These are phyloP conservation scores for Rhineura floridana DNA, from an alignment of 2,113 vertebrate genomes.

Conservation along the genomic window DNA sequence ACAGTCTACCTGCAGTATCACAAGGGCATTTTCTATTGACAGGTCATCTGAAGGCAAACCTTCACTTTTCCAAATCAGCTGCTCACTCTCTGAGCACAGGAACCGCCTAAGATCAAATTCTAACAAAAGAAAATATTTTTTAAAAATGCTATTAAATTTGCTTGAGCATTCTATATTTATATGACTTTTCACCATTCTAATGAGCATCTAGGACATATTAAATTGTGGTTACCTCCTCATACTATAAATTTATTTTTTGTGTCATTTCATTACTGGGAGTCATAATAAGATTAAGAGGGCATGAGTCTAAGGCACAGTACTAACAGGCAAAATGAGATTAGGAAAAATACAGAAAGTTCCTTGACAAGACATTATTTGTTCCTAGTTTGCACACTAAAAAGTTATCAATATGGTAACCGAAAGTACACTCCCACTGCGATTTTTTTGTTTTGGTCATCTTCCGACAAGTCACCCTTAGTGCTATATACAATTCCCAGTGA, in stretches of 20 bases:
- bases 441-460: not conserved
- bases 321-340: no score
- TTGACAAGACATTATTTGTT: no score
- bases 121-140: slow-evolving; percentile 63
- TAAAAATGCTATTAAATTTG: not conserved
- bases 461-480: no score
- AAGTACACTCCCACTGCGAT: no score
- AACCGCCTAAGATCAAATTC: slow-evolving; percentile 92
- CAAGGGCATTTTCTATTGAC: slow-evolving; percentile 95
- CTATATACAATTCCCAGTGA: no score
- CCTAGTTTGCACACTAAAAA: no score
- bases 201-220: not conserved
- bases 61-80: slow-evolving; percentile 97
- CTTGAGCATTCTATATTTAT: not conserved
- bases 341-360: no score
- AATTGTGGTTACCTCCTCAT: not conserved
- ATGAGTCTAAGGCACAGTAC: no score
- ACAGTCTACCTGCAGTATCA: slow-evolving; percentile 91
- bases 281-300: not conserved
- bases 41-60: slow-evolving; percentile 97
- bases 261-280: not conserved
- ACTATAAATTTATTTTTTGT: not conserved
- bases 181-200: not conserved
- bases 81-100: slow-evolving; percentile 95
- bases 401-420: no score